Base-by-base conservation (phyloP, 2,797 vertebrate species). In the Simalia tracyae region DNA sequence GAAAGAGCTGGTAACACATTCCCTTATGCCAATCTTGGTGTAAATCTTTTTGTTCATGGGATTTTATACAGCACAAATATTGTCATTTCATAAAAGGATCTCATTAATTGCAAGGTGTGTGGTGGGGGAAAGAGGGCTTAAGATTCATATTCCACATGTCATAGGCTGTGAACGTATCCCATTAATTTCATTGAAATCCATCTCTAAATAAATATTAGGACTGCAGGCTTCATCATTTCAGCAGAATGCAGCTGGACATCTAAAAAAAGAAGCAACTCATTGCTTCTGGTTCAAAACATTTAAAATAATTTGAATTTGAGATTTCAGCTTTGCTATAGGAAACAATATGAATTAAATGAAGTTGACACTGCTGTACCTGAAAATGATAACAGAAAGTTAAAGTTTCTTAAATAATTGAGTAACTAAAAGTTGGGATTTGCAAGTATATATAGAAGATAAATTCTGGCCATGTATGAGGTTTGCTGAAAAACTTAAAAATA, bases 341-440 rank as follows among this genome's bases (percentile, higher is more conserved):
- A 93, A 95, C 91, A 92, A 91, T 94, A 94, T 90, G 88, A 93
- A 93, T 94, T 94, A 92, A 94, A 95, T 94, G 94, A 91, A 60
- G 14, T 95, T 94, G 89, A 94, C 95, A 22, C 0, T 94, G 84
- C 3, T 89, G 72, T 89, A 88, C 60, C 84, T 95, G 95, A 96
- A 96, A 94, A 91, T 72, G 89, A 93, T 93, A 95, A 93, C 61
- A 93, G 90, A 95, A 95, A 93, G 95, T 92, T 0, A 3, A 91
- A 31, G 0, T 94, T 90, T 57, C 92, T 94, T 76, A 84, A 94
- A 92, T 95, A 92, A 88, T 91, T 91, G 89, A 26, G n/a, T 93
- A 95, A 95, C 96, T 96, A 96, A 95, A 93, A 90, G 85, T 84
- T 90, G 92, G 56, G 15, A 93, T 54, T 46, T 92, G 91, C 84